Conservation (phyloP, 2,113 vertebrate genomes). For the Lipophrys pholis region DNA sequence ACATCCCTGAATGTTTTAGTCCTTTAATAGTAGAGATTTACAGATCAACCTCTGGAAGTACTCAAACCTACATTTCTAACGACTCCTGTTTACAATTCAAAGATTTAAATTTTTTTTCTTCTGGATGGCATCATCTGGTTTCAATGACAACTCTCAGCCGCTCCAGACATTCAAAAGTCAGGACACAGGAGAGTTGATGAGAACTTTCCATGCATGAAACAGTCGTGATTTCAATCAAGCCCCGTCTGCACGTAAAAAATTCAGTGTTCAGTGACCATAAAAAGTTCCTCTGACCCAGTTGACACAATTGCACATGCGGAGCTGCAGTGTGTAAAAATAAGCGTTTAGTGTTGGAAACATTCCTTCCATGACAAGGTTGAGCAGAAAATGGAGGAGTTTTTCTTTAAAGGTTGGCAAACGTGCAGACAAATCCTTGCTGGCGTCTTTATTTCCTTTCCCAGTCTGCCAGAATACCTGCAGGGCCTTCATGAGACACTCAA, state of each 20-base stretch:
- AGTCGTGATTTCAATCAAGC: constrained; percentile 19
- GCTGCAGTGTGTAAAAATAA: constrained; percentile 51
- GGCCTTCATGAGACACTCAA: constrained; percentile 17
- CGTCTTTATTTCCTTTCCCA: not conserved
- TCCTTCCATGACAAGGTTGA: constrained; percentile 18
- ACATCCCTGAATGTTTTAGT: no score
- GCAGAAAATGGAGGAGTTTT: not conserved
- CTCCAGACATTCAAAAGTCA: no score
- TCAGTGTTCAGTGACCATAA: constrained; percentile 60
- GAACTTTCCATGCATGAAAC: no score
- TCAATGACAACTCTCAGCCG: no score
- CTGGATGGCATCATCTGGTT: no score
- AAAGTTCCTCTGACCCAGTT: constrained; percentile 56
- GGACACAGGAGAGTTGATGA: no score
- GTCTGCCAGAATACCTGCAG: constrained; percentile 38
- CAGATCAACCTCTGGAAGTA: no score
- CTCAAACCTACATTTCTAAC: no score
- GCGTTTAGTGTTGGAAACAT: constrained; percentile 41
- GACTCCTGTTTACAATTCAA: no score
- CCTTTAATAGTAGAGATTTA: no score
- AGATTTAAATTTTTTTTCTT: no score
- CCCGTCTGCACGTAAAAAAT: constrained; percentile 21
- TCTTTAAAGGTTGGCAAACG: no score
- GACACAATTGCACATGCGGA: constrained; percentile 45
- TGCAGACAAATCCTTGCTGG: not conserved